phyloP scores from a whole-genome alignment of 1,140 invertebrate genomes.

The Aplysia californica region DNA sequence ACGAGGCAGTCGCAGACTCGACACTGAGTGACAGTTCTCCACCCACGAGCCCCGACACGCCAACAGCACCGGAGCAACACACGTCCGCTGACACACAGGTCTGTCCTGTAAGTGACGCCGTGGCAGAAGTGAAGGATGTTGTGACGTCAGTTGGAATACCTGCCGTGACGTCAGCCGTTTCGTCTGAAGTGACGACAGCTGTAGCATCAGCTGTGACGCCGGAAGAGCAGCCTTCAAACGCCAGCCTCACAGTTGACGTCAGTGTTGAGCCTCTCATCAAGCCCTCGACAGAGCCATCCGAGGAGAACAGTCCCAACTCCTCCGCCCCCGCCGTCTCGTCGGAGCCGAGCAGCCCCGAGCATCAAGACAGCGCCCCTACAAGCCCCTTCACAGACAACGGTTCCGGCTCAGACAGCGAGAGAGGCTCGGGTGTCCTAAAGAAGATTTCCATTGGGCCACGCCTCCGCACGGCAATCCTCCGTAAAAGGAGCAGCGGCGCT shows the following conservation, averaged over 20 bases:
- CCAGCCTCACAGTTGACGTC: not conserved
- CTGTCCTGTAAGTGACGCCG: too few species aligned
- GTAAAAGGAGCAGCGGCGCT: constrained; percentile 16
- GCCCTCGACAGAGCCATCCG: not conserved
- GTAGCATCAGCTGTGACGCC: not conserved
- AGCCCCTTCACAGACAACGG: not conserved
- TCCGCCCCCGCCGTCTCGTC: not conserved
- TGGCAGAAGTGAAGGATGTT: too few species aligned
- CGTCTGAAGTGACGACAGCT: not conserved
- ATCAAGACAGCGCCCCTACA: not conserved
- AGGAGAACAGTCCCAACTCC: not conserved
- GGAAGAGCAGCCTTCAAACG: not conserved
- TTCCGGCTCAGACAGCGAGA: too few species aligned
- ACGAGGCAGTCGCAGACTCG: too few species aligned
- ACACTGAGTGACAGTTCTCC: too few species aligned
- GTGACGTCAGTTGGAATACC: too few species aligned
- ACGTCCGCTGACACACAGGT: not conserved
- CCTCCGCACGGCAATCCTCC: constrained; percentile 12
- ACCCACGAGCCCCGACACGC: not conserved
- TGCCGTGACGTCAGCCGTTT: not conserved
- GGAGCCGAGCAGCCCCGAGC: not conserved
- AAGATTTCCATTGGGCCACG: constrained; percentile 18
- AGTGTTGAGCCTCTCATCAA: not conserved
- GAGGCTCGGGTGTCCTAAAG: not conserved
- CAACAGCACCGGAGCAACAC: not conserved